Percentiles rank a stretch among this genome's conserved stretches.
Evolutionary conservation across 2,113 vertebrate genomes (phyloP).

Genomic region (Istiophorus platypterus): DNA sequence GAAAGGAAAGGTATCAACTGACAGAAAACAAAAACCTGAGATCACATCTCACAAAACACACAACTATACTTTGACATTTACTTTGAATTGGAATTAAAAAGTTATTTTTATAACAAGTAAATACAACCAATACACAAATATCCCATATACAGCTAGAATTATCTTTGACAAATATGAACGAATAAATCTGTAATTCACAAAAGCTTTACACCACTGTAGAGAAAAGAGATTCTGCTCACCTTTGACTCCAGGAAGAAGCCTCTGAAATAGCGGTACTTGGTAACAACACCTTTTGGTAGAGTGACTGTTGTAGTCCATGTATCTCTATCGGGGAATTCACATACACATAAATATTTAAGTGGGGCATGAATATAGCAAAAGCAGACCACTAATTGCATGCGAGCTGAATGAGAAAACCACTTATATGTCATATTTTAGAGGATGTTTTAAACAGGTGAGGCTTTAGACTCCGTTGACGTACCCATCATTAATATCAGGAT

Average conservation of each 20-base stretch:
- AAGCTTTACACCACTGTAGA: not conserved
- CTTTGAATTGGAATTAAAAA: not conserved
- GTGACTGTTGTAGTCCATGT: slow-evolving; percentile 86
- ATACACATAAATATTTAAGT: not conserved
- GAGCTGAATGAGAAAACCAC: not conserved
- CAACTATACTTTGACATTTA: not conserved
- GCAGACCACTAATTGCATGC: not conserved
- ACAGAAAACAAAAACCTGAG: not conserved
- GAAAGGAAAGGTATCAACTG: slow-evolving; percentile 10
- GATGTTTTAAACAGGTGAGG: not conserved
- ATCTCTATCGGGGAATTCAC: slow-evolving; percentile 73
- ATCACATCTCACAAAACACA: not conserved
- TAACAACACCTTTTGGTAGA: slow-evolving; percentile 84
- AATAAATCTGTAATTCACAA: not conserved
- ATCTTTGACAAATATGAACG: not conserved
- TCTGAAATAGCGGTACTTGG: slow-evolving; percentile 93
- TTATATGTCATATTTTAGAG: not conserved
- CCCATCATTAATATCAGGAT: slow-evolving; percentile 79
- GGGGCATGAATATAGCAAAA: not conserved
- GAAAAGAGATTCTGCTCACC: slow-evolving; percentile 83
- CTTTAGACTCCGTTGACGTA: slow-evolving; percentile 60
- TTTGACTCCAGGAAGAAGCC: slow-evolving; percentile 92
- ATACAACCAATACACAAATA: too few species aligned
- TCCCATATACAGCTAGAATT: too few species aligned
- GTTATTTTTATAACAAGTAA: not conserved